Base-by-base conservation (phyloP, 2,797 vertebrate species). In the Chloroceryle amazona region DNA sequence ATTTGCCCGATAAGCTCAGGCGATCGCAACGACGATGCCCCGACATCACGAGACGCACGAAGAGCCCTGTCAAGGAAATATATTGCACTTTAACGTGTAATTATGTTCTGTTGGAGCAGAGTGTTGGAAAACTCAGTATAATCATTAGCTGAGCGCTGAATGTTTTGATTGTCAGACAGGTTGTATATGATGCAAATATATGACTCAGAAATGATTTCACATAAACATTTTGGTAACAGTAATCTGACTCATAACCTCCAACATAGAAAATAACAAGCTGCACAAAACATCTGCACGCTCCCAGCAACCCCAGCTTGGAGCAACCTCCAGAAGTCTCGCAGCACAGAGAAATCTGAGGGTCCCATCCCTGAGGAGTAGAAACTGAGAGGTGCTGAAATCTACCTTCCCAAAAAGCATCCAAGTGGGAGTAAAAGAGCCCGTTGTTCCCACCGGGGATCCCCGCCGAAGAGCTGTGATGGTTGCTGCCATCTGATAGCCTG, bases 141-240 rank as follows among this genome's bases (percentile, higher is more conserved):
- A 98, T 96, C 97, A 98, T 97, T 97, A 97, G 98, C 96, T 76
- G 93, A 98, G 98, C 16, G 1, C 97, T 98, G 97, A 98, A 98
- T 97, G 97, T 98, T 98, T 98, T 98, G 97, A 98, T 98, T 98
- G 98, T 98, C 97, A 98, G 98, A 98, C 98, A 99, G 98, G 98
- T 96, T 98, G 97, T 97, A 98, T 98, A 98, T 98, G 98, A 97
- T 98, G 98, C 97, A 98, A 98, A 98, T 97, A 97, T 97, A 98
- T 98, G 98, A 99, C 98, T 98, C 98, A 98, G 97, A 97, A 98
- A 98, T 98, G 98, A 98, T 98, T 98, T 99, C 98, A 98, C 98
- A 97, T 98, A 98, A 98, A 98, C 97, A 98, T 98, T 98, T 98
- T 97, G 97, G 97, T 96, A 98, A 97, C 97, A 98, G 98, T 97